Base-by-base conservation (phyloP, 2,113 vertebrate species). In the Platysternon megacephalum region DNA sequence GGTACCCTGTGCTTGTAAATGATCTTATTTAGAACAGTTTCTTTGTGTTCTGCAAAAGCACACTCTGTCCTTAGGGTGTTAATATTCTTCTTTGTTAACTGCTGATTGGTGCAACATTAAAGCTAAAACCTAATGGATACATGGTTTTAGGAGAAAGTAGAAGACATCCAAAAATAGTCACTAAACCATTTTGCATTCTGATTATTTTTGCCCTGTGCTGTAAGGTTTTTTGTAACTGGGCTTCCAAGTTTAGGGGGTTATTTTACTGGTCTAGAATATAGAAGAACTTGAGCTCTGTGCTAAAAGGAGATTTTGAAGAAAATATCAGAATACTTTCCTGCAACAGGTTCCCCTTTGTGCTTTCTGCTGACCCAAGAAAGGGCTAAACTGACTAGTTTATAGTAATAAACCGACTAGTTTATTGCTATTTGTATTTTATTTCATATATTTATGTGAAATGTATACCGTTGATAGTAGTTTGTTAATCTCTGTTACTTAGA, bases 401-500 rank as follows among this genome's bases (percentile, higher is more conserved):
- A 6, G 8, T 44, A 26, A 42, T 42, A 42, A 42, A 42, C n/a
- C 79, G 84, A 79, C 90, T 92, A 84, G 82, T 13, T 44, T 78
- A 2, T 9, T 68, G 56, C 26, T 53, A 11, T 55, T 55, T 55
- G 53, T 55, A 26, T 55, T 55, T 26, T 26, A 26, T 55, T 88
- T 74, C 0, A 39, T 22, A 56, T 78, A 65, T 65, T 42, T 83
- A 76, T 87, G 61, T 87, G 83, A 94, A 96, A 88, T 86, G 44
- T 85, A 52, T 8, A 44, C 88, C 61, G 84, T 79, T 91, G 89
- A 91, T 90, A 93, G 93, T 84, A 83, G 2, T 0, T 79, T 84
- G 90, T 89, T 80, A 90, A 39, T 94, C 91, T 95, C 93, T 84
- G 58, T 16, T 55, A 44, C 26, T 83, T 94, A 95, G 22, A 93